Conservation (phyloP, 1,140 invertebrate genomes). For the Brachionus rubens region DNA sequence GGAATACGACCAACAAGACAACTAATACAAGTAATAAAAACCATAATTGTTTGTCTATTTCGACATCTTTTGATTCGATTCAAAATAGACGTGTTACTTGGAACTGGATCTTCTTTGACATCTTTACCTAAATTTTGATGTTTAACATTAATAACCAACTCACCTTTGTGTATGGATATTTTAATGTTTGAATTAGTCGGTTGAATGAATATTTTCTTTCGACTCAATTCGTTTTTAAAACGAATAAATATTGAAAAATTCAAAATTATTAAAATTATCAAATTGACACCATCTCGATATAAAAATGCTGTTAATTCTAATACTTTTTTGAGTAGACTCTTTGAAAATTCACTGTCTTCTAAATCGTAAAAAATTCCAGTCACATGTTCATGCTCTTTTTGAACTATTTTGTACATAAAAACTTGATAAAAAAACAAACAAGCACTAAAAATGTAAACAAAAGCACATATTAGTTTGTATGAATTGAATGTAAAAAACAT, state of each 20-base stretch:
- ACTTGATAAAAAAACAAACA: not conserved
- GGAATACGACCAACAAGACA: not conserved
- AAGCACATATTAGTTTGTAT: not conserved
- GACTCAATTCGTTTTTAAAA: not conserved
- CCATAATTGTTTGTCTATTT: conserved; percentile 2
- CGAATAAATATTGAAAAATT: not conserved
- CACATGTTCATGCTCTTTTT: no score
- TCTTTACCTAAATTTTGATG: not conserved
- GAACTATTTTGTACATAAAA: not conserved
- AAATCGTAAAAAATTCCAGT: not conserved
- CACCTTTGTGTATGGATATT: not conserved
- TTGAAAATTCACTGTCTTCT: conserved; percentile 1
- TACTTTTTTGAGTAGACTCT: not conserved
- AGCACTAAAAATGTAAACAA: not conserved
- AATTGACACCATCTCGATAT: conserved; percentile 1
- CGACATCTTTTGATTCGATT: conserved; percentile 9
- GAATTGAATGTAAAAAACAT: not conserved
- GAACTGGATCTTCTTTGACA: not conserved
- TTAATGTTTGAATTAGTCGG: not conserved
- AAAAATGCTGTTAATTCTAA: not conserved
- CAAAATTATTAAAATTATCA: not conserved
- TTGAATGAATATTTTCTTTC: not conserved
- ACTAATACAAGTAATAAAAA: not conserved
- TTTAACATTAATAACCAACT: not conserved
- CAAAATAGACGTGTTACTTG: not conserved